Percentiles rank a stretch among this genome's conserved stretches.
Conservation (phyloP, 2,797 vertebrate genomes). For the Liasis olivaceus region DNA sequence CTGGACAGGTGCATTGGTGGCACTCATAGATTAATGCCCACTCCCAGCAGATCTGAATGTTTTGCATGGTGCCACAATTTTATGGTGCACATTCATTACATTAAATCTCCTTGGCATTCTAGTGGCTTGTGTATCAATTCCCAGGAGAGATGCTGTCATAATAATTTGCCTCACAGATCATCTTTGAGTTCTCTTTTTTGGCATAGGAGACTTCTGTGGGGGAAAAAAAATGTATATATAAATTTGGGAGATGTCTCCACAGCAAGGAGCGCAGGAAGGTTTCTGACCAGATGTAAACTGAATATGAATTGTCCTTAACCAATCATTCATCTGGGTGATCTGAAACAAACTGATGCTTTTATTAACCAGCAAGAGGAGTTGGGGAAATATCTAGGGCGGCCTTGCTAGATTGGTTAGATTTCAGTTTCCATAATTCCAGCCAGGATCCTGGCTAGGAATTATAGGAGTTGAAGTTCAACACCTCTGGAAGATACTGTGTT, state of each 20-base stretch:
- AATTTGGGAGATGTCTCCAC: not conserved
- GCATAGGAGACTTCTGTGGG: not conserved
- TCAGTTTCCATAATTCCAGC: not conserved
- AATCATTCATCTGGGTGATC: not conserved
- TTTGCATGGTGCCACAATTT: not conserved
- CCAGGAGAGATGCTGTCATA: not conserved
- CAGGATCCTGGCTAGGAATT: not conserved
- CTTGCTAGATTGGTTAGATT: not conserved
- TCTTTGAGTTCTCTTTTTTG: not conserved
- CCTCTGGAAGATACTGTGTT: not conserved
- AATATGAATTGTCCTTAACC: not conserved
- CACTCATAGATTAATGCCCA: not conserved
- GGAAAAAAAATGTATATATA: not conserved
- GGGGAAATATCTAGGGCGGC: not conserved
- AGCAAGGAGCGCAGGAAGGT: not conserved
- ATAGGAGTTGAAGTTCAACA: not conserved
- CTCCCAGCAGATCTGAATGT: not conserved
- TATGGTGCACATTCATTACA: not conserved
- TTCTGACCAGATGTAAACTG: not conserved
- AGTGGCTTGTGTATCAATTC: not conserved
- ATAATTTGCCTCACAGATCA: not conserved
- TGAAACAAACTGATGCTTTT: not conserved
- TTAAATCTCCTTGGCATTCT: not conserved
- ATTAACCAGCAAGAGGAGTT: not conserved
- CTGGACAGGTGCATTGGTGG: not conserved